phyloP scores from a whole-genome alignment of 2,888 invertebrate species.

The Leptopilina myrica region DNA sequence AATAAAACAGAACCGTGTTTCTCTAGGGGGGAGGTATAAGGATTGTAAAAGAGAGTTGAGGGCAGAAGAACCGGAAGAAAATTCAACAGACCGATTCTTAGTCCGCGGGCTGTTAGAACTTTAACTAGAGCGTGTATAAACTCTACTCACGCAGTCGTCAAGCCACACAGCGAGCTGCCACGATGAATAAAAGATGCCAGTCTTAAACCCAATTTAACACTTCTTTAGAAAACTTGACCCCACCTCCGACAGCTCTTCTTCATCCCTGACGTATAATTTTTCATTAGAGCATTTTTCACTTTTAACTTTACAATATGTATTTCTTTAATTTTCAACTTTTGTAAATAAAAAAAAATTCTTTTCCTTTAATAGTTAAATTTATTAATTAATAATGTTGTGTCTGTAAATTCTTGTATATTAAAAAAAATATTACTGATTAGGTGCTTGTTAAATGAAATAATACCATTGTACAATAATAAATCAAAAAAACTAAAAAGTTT shows the following conservation, averaged over 20 bases:
- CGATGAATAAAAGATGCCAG: slow-evolving; percentile 72
- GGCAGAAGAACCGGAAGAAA: slow-evolving; percentile 46
- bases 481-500: too few relatives aligned
- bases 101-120: slow-evolving; percentile 67
- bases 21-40: not conserved
- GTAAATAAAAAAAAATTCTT: too few relatives aligned
- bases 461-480: too few relatives aligned
- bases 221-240: slow-evolving; percentile 53
- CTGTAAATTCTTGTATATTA: too few relatives aligned
- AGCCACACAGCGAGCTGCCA: slow-evolving; percentile 65
- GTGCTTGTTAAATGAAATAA: too few relatives aligned
- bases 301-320: not conserved
- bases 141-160: slow-evolving; percentile 71
- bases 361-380: too few relatives aligned
- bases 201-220: slow-evolving; percentile 65
- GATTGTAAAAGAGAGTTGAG: not conserved
- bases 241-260: not conserved
- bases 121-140: slow-evolving; percentile 71
- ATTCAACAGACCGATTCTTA: slow-evolving; percentile 67
- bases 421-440: too few relatives aligned
- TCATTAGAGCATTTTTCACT: not conserved
- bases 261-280: slow-evolving; percentile 14
- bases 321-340: not conserved
- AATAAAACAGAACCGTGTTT: not conserved
- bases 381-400: too few relatives aligned